These are phyloP conservation scores for Drosophila parthenogenetica DNA, from an alignment of 2,888 invertebrate species.

Conservation along the genomic window DNA sequence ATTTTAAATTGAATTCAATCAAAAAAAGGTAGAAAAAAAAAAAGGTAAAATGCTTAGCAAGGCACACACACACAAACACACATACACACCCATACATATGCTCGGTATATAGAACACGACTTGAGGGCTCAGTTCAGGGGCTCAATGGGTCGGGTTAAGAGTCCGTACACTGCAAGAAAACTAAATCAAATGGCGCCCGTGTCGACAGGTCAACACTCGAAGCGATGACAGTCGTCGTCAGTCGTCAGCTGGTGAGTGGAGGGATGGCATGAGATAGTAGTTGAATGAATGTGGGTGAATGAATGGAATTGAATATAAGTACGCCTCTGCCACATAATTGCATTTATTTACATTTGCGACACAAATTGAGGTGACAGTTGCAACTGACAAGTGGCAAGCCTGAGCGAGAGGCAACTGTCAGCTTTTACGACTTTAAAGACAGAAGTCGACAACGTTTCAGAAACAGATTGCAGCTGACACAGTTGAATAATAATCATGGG, in stretches of 20 bases:
- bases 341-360: conserved; percentile 62
- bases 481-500: background rate
- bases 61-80: conserved; percentile 8
- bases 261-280: background rate
- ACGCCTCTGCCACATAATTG: conserved; percentile 52
- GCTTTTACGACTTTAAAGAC: conserved; percentile 22
- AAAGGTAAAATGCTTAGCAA: conserved; percentile 11
- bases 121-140: background rate
- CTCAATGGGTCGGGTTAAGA: conserved; percentile 13
- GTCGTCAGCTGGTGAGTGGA: conserved; percentile 1
- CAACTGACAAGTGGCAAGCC: conserved; percentile 31
- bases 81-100: background rate
- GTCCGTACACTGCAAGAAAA: conserved; percentile 43
- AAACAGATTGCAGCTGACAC: conserved; percentile 4
- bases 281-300: conserved; percentile 1
- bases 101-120: background rate
- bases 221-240: conserved; percentile 21
- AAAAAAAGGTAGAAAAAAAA: conserved; percentile 38
- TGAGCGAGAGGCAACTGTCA: conserved; percentile 6
- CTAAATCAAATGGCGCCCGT: conserved; percentile 53
- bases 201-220: conserved; percentile 54
- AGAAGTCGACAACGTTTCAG: background rate
- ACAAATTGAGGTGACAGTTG: conserved; percentile 57
- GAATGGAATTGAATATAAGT: conserved; percentile 34
- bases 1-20: conserved; percentile 68